Evolutionary conservation across 2,888 invertebrate species (phyloP).

Genomic region (Yponomeuta evonymella): DNA sequence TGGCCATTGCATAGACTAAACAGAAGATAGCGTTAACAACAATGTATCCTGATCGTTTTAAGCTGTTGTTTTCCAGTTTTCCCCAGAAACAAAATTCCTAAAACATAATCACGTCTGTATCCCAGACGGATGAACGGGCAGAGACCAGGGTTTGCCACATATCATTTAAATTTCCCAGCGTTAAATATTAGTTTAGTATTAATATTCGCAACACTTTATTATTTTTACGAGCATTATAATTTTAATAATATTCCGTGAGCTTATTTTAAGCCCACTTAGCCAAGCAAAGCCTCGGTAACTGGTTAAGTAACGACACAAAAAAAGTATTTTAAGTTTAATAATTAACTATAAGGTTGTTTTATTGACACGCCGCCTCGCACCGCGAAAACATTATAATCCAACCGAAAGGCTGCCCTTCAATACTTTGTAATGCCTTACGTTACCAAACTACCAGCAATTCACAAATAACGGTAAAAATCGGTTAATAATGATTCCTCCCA

Average conservation of each 20-base stretch:
- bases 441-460: background rate
- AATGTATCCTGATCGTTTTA: too few relatives aligned
- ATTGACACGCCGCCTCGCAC: constrained; percentile 47
- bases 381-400: constrained; percentile 42
- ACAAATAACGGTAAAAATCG: constrained; percentile 13
- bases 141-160: background rate
- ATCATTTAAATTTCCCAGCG: background rate
- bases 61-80: too few relatives aligned
- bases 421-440: constrained; percentile 28
- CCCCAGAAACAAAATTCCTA: too few relatives aligned
- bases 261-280: constrained; percentile 7
- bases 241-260: background rate
- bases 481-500: background rate
- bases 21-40: too few relatives aligned
- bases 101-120: too few relatives aligned
- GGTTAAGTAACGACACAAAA: constrained; percentile 62
- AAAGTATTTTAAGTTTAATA: constrained; percentile 63
- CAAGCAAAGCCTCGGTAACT: constrained; percentile 35
- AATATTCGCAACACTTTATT: background rate
- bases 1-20: too few relatives aligned
- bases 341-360: constrained; percentile 59
- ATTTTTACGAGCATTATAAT: background rate
- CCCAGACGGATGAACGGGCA: too few relatives aligned
- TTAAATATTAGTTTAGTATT: background rate
- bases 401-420: constrained; percentile 32